These are phyloP conservation scores for Drosophila subpulchrella DNA, from an alignment of 1,140 invertebrate species.

Conservation along the genomic window DNA sequence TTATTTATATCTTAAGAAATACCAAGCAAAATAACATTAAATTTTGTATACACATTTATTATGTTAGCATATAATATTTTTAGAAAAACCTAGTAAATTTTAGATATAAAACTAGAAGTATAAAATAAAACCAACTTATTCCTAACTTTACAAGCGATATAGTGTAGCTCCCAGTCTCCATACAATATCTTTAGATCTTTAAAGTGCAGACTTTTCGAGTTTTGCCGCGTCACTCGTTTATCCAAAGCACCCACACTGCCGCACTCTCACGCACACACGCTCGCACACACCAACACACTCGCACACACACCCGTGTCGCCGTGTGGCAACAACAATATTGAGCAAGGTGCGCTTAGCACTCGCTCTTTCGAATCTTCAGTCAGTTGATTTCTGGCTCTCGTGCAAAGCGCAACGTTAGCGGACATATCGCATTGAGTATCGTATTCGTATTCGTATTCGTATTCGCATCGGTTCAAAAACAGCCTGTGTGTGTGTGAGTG, in stretches of 20 bases:
- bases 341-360: slow-evolving; percentile 77
- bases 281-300: background rate
- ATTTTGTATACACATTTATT: too few species aligned
- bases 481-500: slow-evolving; percentile 31
- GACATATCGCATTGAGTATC: slow-evolving; percentile 50
- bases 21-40: too few species aligned
- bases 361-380: slow-evolving; percentile 57
- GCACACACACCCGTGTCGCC: slow-evolving; percentile 4
- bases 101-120: too few species aligned
- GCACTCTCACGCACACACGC: slow-evolving; percentile 25
- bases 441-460: slow-evolving; percentile 11
- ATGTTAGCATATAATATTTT: too few species aligned
- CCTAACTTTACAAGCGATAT: background rate
- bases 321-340: slow-evolving; percentile 70
- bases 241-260: slow-evolving; percentile 46
- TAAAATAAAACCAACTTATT: background rate
- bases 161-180: slow-evolving; percentile 11
- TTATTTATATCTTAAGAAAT: too few species aligned
- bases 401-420: slow-evolving; percentile 75
- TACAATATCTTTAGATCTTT: slow-evolving; percentile 1
- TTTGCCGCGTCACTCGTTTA: slow-evolving; percentile 44
- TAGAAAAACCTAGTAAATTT: too few species aligned
- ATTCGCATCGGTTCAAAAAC: slow-evolving; percentile 30
- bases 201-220: slow-evolving; percentile 45
- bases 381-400: slow-evolving; percentile 82